Evolutionary conservation across 2,113 vertebrate species (phyloP).

Genomic region (Chrysemys picta): DNA sequence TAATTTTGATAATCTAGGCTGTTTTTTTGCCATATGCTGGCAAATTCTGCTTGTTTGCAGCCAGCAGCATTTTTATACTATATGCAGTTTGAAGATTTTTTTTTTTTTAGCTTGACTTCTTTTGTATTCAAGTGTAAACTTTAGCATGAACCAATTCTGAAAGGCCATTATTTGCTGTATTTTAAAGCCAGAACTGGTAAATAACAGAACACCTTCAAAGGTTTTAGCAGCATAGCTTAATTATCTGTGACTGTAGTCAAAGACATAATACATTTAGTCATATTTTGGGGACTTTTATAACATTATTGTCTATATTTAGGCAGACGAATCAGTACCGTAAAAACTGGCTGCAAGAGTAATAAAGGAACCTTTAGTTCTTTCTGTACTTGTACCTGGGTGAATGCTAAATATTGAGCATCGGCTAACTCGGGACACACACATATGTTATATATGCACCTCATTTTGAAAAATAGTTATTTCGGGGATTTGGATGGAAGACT

Average conservation of each 20-base stretch:
- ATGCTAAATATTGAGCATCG: constrained; percentile 9
- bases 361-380: constrained; percentile 13
- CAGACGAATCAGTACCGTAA: constrained; percentile 42
- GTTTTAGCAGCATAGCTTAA: background rate
- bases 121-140: background rate
- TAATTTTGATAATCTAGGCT: background rate
- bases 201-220: background rate
- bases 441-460: background rate
- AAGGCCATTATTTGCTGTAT: background rate
- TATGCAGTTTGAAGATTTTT: background rate
- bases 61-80: background rate
- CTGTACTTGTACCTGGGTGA: background rate
- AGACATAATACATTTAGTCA: constrained; percentile 1
- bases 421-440: background rate
- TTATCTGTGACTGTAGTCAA: constrained; percentile 18
- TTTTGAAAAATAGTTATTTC: constrained; percentile 24
- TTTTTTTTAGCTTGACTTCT: background rate
- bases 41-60: background rate
- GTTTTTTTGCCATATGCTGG: background rate
- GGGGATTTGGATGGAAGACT: constrained; percentile 4
- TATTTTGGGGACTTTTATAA: constrained; percentile 6
- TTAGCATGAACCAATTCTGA: background rate
- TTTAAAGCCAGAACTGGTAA: constrained; percentile 3
- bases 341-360: background rate
- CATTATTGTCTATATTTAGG: constrained; percentile 10